A percentile compares a stretch with the other conserved stretches of the same genome.
These are phyloP conservation scores for Trachymyrmex cornetzi DNA, from an alignment of 1,140 invertebrate genomes.

Conservation along the genomic window DNA sequence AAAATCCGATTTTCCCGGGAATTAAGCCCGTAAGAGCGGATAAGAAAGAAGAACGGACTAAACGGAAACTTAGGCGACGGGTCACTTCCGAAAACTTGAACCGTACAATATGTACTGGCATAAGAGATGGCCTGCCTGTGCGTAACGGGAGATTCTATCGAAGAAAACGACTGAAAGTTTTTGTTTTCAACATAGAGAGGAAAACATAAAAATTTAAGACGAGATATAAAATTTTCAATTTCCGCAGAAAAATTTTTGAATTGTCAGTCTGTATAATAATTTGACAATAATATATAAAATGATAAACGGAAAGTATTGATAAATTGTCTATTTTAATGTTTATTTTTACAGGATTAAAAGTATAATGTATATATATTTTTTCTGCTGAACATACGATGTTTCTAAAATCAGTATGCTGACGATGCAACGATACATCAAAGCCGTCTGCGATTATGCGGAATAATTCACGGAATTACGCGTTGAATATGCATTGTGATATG, in stretches of 20 bases:
- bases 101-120: conserved; percentile 42
- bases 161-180: conserved; percentile 19
- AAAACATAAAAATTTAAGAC: background rate
- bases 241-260: background rate
- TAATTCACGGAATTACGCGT: conserved; percentile 39
- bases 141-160: conserved; percentile 37
- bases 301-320: background rate
- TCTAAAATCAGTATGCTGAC: background rate
- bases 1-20: conserved; percentile 80
- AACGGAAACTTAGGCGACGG: conserved; percentile 38
- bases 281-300: background rate
- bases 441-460: conserved; percentile 35
- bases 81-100: conserved; percentile 66
- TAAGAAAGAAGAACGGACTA: conserved; percentile 63
- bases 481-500: conserved; percentile 49
- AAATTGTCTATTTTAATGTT: background rate
- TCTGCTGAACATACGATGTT: conserved; percentile 6
- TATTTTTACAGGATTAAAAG: background rate
- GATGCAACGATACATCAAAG: conserved; percentile 10
- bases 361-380: background rate
- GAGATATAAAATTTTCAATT: background rate
- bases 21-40: conserved; percentile 72
- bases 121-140: background rate
- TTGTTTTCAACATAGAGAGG: background rate
- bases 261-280: no score